Conservation (phyloP, 2,113 vertebrate species). For the Motacilla tschutschensis region DNA sequence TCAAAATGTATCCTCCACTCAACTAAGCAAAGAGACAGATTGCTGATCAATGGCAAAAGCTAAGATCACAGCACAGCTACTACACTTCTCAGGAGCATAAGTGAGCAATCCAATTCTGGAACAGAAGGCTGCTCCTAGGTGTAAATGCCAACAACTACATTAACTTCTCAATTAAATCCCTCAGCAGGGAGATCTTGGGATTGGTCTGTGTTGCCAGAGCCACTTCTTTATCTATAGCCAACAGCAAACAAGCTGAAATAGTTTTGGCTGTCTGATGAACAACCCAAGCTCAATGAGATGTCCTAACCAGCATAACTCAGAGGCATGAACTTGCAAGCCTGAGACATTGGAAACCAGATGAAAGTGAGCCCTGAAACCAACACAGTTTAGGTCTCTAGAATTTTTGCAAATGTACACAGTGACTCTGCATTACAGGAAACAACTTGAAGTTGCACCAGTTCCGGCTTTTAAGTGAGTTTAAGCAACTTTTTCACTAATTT, state of each 20-base stretch:
- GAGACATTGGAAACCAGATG: background rate
- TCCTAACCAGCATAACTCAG: background rate
- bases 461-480: background rate
- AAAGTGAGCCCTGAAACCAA: background rate
- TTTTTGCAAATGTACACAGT: background rate
- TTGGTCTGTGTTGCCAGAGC: background rate
- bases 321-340: background rate
- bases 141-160: constrained; percentile 31
- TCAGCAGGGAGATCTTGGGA: background rate
- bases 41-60: background rate
- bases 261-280: background rate
- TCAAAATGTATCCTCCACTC: background rate
- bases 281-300: background rate
- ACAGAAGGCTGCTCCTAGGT: background rate
- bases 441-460: background rate
- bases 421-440: background rate
- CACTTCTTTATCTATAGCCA: background rate
- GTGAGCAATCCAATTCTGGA: background rate
- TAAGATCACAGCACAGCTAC: background rate
- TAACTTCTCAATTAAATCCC: constrained; percentile 39
- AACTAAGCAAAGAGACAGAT: background rate
- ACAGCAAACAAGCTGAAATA: background rate
- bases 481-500: background rate
- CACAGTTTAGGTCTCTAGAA: background rate
- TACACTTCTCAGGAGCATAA: background rate